Conservation (phyloP, 2,113 vertebrate genomes). For the Eira barbara region DNA sequence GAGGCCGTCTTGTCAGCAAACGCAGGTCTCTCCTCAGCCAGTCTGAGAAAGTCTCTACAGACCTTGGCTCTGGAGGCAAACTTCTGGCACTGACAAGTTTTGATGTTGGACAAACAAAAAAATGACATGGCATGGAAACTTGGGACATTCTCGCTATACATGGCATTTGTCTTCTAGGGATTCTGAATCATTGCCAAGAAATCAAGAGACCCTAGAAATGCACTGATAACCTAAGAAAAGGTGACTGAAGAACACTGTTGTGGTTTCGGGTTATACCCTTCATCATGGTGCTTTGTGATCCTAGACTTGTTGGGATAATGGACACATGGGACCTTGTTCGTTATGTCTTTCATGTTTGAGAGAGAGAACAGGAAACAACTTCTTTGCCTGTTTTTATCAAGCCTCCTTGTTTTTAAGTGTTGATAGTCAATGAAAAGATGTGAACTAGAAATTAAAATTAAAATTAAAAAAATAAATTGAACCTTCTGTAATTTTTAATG, state of each 20-base stretch:
- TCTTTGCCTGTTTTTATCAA: neutral
- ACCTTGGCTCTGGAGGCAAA: slow-evolving; percentile 95
- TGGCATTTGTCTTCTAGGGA: slow-evolving; percentile 54
- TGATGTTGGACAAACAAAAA: slow-evolving; percentile 92
- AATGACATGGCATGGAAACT: slow-evolving; percentile 73
- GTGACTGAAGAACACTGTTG: slow-evolving; percentile 62
- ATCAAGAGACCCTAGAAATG: slow-evolving; percentile 11
- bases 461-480: neutral
- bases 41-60: slow-evolving; percentile 94
- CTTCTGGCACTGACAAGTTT: slow-evolving; percentile 95
- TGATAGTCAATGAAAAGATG: neutral
- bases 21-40: slow-evolving; percentile 92
- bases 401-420: neutral
- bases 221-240: slow-evolving; percentile 27
- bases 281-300: neutral
- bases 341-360: neutral
- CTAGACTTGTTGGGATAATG: neutral
- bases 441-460: slow-evolving; percentile 82
- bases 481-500: neutral
- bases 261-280: slow-evolving; percentile 42
- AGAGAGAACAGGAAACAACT: neutral
- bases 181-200: slow-evolving; percentile 31
- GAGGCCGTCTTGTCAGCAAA: slow-evolving; percentile 92
- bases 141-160: slow-evolving; percentile 35
- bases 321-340: neutral